Evolutionary conservation across 2,797 vertebrate genomes (phyloP), one percentile per base, ranked within the genome.

Genomic region (Malurus splendens): DNA sequence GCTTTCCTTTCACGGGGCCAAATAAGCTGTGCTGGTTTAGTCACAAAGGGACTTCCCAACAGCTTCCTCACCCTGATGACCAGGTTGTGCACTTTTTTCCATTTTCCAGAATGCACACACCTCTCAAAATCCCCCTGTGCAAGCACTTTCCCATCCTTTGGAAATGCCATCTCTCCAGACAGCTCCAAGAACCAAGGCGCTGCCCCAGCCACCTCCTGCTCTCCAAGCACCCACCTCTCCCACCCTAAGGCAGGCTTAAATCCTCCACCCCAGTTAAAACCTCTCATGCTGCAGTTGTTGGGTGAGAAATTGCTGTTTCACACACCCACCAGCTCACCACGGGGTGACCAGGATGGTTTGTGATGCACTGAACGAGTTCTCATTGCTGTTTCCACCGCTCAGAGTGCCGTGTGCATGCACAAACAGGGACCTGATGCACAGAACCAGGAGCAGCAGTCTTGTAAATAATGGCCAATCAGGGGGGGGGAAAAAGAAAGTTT

Each of bases 381-480:
- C 81, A 39, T 32, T 0, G 19, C 36, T 2, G 1, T 4, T 18
- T 8, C 42, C 12, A 18, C 15, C 0, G 0, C 62, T 44, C 1
- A 0, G 2, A 3, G 41, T 20, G 71, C 51, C 3, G 1, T 2
- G 45, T 47, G 56, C 51, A 23, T 15, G 60, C 70, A 57, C 78
- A 59, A 71, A 56, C 56, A 89, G 80, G 5, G 5, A 16, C 78
- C 14, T 1, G 45, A 32, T 25, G 86, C 82, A 30, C 3, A 1
- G 28, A 84, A 78, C 39, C 10, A 12, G 30, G 30, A 93, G 70
- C 92, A 78, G 86, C 36, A 61, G 51, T 36, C 48, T 61, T 47
- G 61, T 94, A 92, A 94, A 95, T 88, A 92, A 92, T 8, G 57
- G 57, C 60, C 78, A 88, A n/a, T 67, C 70, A 13, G 50, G 73